These are phyloP conservation scores for Poecilus cupreus DNA, from an alignment of 2,888 invertebrate species.

Conservation along the genomic window DNA sequence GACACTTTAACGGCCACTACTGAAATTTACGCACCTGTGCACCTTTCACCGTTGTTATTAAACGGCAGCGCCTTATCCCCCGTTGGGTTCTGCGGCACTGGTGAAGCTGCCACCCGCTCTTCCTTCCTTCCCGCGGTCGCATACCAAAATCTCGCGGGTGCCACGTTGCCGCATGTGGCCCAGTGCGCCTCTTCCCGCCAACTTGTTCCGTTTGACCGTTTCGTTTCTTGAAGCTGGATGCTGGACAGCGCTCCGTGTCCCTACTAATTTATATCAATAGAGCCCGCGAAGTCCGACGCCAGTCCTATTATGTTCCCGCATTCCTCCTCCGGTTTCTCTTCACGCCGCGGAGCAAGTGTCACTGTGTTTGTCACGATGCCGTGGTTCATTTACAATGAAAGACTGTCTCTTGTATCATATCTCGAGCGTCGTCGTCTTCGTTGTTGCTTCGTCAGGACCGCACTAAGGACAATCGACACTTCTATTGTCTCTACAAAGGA, in stretches of 20 bases:
- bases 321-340: not conserved
- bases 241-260: not conserved
- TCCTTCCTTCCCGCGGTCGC: constrained; percentile 57
- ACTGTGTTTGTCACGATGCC: not conserved
- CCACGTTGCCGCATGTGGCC: constrained; percentile 52
- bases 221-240: constrained; percentile 11
- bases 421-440: not conserved
- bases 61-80: not conserved
- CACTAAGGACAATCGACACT: no score
- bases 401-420: constrained; percentile 10
- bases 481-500: no score
- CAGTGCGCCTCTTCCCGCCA: not conserved
- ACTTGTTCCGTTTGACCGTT: not conserved
- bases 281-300: constrained; percentile 53
- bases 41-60: not conserved
- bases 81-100: not conserved
- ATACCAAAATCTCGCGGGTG: constrained; percentile 54
- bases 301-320: constrained; percentile 49
- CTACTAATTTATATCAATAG: constrained; percentile 58
- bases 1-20: not conserved
- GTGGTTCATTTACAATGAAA: constrained; percentile 8
- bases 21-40: not conserved
- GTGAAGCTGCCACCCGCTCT: constrained; percentile 41
- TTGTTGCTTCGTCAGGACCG: not conserved
- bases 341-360: constrained; percentile 7